A percentile compares a stretch with the other conserved stretches of the same genome.
Evolutionary conservation across 2,888 invertebrate genomes (phyloP).

Genomic region (Uloborus plumipes): DNA sequence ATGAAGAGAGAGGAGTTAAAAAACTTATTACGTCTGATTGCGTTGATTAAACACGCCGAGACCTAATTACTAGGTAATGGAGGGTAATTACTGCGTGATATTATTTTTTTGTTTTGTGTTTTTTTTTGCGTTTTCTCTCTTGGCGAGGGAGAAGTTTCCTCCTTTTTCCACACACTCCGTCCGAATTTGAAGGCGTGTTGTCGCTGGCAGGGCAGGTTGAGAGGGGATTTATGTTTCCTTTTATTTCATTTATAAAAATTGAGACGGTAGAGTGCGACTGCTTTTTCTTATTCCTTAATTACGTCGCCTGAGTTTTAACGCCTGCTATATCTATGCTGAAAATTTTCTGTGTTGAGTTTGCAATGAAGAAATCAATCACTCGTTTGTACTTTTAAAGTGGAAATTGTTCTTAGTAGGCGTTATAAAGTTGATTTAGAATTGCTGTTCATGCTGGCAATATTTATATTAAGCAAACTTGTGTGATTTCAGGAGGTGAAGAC

Average conservation of each 20-base stretch:
- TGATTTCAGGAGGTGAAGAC: no score
- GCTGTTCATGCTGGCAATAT: no score
- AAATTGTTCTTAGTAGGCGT: no score
- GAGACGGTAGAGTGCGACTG: constrained; percentile 16
- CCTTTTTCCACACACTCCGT: constrained; percentile 2
- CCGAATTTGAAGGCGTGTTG: background rate
- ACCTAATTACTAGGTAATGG: constrained; percentile 59
- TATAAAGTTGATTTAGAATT: no score
- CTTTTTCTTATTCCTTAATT: constrained; percentile 22
- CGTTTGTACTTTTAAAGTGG: no score
- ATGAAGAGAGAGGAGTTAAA: constrained; percentile 22
- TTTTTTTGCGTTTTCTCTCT: constrained; percentile 6
- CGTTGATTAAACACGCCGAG: constrained; percentile 50
- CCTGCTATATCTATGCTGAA: background rate
- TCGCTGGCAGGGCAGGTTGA: background rate
- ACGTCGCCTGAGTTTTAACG: constrained; percentile 12
- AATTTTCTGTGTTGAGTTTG: no score
- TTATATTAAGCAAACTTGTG: no score
- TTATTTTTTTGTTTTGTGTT: constrained; percentile 2
- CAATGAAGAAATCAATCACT: no score
- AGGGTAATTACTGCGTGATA: constrained; percentile 36
- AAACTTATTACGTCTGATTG: constrained; percentile 58
- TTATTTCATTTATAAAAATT: constrained; percentile 32
- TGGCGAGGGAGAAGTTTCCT: constrained; percentile 38
- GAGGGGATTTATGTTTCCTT: constrained; percentile 44